Percentiles rank a stretch among this genome's conserved stretches.
Conservation (phyloP, 2,888 invertebrate genomes). For the Schizaphis graminum region DNA sequence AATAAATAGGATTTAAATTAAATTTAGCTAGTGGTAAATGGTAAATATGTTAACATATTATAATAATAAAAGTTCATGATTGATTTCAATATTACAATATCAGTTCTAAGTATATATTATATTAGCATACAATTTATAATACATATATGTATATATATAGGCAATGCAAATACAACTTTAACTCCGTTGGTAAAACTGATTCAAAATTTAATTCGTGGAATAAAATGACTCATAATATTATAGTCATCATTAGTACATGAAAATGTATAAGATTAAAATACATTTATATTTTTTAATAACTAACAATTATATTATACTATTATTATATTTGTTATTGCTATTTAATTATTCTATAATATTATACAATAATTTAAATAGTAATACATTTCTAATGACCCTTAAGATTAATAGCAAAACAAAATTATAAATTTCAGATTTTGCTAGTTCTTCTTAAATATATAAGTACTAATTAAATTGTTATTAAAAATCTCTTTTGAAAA, state of each 20-base stretch:
- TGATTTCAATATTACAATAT: neutral
- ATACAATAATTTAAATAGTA: neutral
- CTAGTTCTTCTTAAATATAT: neutral
- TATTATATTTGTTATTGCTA: neutral
- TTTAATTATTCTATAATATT: neutral
- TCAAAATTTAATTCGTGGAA: neutral
- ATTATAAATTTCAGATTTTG: neutral
- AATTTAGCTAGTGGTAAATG: neutral
- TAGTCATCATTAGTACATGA: neutral
- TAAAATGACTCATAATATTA: neutral
- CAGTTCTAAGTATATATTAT: neutral
- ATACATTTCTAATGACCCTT: neutral
- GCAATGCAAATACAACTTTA: neutral
- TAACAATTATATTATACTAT: neutral
- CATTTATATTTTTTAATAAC: neutral
- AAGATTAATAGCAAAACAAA: neutral
- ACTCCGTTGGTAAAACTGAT: neutral
- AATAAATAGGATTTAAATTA: neutral
- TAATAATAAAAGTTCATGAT: neutral
- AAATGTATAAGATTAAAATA: neutral
- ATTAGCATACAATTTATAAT: neutral
- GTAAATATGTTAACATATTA: neutral
- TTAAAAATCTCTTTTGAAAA: neutral
- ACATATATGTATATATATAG: neutral
- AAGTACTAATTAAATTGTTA: neutral